Conservation (phyloP, 2,888 invertebrate genomes). For the Globia sparganii region DNA sequence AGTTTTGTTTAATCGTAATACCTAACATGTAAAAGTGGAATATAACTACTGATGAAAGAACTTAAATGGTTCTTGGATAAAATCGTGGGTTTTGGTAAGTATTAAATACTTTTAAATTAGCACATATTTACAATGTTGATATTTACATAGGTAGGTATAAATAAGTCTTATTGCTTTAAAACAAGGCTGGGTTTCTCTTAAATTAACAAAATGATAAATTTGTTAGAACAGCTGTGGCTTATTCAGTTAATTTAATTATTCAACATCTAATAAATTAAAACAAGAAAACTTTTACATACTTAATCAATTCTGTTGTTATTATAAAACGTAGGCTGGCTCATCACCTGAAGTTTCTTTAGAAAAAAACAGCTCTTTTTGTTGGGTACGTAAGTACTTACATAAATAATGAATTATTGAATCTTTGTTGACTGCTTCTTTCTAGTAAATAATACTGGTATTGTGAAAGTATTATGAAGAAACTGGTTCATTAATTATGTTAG, state of each 20-base stretch:
- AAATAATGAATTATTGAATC: slow-evolving; percentile 1
- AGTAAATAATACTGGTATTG: background rate
- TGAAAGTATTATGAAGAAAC: background rate
- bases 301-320: background rate
- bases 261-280: background rate
- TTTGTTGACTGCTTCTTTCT: background rate
- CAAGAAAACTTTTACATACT: background rate
- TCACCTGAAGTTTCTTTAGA: background rate
- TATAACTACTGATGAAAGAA: background rate
- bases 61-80: background rate
- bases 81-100: slow-evolving; percentile 32
- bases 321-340: no score
- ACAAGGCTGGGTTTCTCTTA: background rate
- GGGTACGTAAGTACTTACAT: background rate
- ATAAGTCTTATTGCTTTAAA: background rate
- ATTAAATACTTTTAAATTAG: background rate
- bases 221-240: background rate
- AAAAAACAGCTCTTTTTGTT: background rate
- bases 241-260: background rate
- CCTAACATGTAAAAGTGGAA: background rate
- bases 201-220: background rate
- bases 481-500: background rate
- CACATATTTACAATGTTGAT: background rate
- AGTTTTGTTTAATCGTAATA: background rate
- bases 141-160: background rate